phyloP scores from a whole-genome alignment of 2,797 vertebrate genomes.

The Enteromius mattozi region DNA sequence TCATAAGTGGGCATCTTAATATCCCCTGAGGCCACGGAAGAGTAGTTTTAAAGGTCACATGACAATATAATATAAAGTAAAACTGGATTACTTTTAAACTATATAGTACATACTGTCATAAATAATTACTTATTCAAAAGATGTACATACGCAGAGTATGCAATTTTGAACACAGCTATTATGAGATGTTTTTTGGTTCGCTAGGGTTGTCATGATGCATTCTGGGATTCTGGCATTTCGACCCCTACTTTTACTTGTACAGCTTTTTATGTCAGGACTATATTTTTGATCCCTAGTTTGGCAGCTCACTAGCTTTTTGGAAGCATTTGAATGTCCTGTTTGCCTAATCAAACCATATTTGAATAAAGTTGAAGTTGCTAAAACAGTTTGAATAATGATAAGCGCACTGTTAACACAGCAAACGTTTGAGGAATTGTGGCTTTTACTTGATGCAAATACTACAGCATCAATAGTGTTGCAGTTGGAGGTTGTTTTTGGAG shows the following conservation, averaged over 20 bases:
- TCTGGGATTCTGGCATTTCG: not conserved
- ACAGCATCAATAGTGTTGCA: not conserved
- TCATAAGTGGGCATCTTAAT: not conserved
- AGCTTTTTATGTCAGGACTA: not conserved
- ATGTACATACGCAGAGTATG: not conserved
- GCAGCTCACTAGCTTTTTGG: not conserved
- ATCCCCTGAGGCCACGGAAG: not conserved
- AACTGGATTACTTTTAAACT: not conserved
- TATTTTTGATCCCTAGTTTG: not conserved
- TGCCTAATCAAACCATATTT: slow-evolving; percentile 54
- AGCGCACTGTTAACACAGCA: not conserved
- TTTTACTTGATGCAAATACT: slow-evolving; percentile 19
- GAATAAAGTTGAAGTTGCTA: slow-evolving; percentile 31
- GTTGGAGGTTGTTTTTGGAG: slow-evolving; percentile 11
- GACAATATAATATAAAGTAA: not conserved
- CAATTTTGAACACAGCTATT: not conserved
- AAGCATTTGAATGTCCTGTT: slow-evolving; percentile 57
- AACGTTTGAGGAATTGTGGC: slow-evolving; percentile 1
- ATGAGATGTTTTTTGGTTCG: not conserved
- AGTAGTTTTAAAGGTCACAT: not conserved
- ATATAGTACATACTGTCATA: not conserved
- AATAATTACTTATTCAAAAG: not conserved
- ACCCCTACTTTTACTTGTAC: not conserved
- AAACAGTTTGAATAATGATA: not conserved
- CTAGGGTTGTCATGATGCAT: not conserved